phyloP scores from a whole-genome alignment of 2,113 vertebrate genomes.

The Hippocampus barbouri region DNA sequence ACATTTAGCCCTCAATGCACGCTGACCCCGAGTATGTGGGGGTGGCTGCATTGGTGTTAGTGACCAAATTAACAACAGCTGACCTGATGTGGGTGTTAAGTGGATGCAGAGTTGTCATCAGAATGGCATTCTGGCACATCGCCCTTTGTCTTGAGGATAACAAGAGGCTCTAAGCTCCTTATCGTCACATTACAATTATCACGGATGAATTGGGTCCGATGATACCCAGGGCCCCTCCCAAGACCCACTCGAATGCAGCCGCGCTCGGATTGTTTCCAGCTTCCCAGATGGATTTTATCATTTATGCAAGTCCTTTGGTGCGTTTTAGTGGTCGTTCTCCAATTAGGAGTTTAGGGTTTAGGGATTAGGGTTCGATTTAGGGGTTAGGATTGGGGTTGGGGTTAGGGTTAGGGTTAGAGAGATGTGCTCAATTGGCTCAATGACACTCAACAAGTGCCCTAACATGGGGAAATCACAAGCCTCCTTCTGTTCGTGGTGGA shows the following conservation, averaged over 20 bases:
- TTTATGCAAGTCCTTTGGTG: constrained; percentile 47
- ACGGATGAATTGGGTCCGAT: constrained; percentile 41
- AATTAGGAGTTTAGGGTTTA: constrained; percentile 5
- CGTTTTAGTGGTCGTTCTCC: constrained; percentile 18
- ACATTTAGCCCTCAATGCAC: constrained; percentile 44
- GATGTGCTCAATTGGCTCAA: neutral
- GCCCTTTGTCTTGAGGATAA: constrained; percentile 57
- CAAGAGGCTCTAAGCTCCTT: constrained; percentile 69
- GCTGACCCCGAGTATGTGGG: constrained; percentile 14
- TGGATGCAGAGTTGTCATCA: constrained; percentile 52
- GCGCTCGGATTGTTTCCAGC: constrained; percentile 46
- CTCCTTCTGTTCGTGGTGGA: neutral
- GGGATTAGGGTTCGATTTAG: no score
- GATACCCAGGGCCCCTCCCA: constrained; percentile 12
- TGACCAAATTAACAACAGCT: constrained; percentile 69
- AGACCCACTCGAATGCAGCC: constrained; percentile 24
- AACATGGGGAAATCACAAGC: neutral
- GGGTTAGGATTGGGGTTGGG: no score
- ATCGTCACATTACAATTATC: constrained; percentile 68
- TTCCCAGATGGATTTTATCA: constrained; percentile 50
- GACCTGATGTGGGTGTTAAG: constrained; percentile 70
- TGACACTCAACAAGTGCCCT: neutral
- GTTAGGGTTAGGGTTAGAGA: neutral
- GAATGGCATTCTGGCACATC: constrained; percentile 45
- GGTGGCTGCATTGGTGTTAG: constrained; percentile 49